These are phyloP conservation scores for Cerceris rybyensis DNA, from an alignment of 2,888 invertebrate species.

Conservation along the genomic window DNA sequence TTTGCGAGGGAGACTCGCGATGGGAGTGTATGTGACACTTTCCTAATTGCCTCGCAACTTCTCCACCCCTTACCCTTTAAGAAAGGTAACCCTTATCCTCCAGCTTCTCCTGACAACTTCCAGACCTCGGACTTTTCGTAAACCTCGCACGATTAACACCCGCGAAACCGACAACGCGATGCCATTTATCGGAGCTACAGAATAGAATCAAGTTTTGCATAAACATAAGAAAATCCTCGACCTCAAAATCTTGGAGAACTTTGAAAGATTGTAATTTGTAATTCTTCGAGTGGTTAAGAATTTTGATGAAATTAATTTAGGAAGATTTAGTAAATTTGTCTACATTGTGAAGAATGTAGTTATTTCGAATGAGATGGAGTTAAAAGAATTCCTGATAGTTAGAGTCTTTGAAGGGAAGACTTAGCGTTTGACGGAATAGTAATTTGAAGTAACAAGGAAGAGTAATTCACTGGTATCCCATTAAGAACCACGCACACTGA, in stretches of 20 bases:
- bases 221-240: too few relatives aligned
- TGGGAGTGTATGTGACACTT: conserved; percentile 81
- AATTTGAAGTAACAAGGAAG: conserved; percentile 29
- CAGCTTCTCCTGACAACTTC: conserved; percentile 26
- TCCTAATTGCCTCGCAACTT: conserved; percentile 79
- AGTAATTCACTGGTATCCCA: conserved; percentile 59
- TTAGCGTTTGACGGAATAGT: conserved; percentile 49
- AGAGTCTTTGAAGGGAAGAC: conserved; percentile 6
- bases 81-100: conserved; percentile 75
- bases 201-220: too few relatives aligned
- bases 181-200: not conserved
- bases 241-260: too few relatives aligned
- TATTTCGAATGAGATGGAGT: too few relatives aligned
- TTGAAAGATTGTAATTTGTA: too few relatives aligned
- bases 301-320: too few relatives aligned
- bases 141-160: conserved; percentile 13
- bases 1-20: conserved; percentile 67
- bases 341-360: too few relatives aligned
- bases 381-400: not conserved
- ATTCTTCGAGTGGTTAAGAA: too few relatives aligned
- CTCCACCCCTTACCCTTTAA: conserved; percentile 69
- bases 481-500: conserved; percentile 48
- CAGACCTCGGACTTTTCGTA: conserved; percentile 46
- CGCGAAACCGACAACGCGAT: not conserved
- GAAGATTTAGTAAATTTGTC: too few relatives aligned